Evolutionary conservation across 2,797 vertebrate species (phyloP).

Genomic region (Aulostomus chinensis): DNA sequence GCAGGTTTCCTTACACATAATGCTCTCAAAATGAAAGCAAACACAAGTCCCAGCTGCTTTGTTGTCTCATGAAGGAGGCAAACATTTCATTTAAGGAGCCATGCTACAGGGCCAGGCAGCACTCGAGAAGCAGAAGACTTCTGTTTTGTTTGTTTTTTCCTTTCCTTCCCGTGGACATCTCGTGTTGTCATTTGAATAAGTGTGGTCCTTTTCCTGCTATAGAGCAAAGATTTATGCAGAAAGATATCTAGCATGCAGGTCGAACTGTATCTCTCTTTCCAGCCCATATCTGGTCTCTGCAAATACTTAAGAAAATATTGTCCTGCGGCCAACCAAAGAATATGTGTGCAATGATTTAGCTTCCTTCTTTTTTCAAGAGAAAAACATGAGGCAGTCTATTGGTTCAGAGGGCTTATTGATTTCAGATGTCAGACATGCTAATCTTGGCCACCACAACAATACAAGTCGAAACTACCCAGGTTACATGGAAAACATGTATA

Average conservation of each 20-base stretch:
- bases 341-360: conserved; percentile 10
- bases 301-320: conserved; percentile 7
- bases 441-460: conserved; percentile 18
- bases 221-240: background rate
- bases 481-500: conserved; percentile 7
- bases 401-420: conserved; percentile 48
- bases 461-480: background rate
- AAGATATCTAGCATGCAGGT: background rate
- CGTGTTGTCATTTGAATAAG: conserved; percentile 1
- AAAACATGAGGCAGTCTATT: conserved; percentile 15
- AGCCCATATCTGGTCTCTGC: background rate
- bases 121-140: conserved; percentile 12
- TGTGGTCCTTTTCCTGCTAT: background rate
- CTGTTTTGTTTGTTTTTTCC: background rate
- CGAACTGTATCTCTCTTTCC: background rate
- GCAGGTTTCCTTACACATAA: conserved; percentile 45
- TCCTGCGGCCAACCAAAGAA: conserved; percentile 7
- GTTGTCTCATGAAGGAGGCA: conserved; percentile 58
- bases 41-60: conserved; percentile 53
- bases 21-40: conserved; percentile 72
- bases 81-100: conserved; percentile 65
- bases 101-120: conserved; percentile 1
- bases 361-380: background rate
- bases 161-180: background rate
- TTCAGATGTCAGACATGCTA: conserved; percentile 29